Conservation (phyloP, 2,113 vertebrate genomes). For the Ceyx melanurus region DNA sequence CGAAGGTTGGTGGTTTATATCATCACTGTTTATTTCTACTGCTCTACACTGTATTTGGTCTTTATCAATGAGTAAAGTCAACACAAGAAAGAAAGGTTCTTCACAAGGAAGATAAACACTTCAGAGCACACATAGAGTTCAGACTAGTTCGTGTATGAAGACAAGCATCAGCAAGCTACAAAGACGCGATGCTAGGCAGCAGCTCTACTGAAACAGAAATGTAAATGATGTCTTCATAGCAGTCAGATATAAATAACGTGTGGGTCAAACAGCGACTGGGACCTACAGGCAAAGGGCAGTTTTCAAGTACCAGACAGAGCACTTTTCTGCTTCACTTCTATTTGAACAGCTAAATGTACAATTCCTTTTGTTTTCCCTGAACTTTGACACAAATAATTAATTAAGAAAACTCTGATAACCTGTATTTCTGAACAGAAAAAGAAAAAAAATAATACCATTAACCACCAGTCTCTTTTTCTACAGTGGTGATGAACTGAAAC, state of each 20-base stretch:
- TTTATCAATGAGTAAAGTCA: neutral
- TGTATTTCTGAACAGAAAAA: neutral
- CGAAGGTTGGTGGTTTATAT: neutral
- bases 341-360: neutral
- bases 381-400: neutral
- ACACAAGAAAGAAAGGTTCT: neutral
- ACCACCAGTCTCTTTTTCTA: neutral
- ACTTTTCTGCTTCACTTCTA: neutral
- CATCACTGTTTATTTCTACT: neutral
- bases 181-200: neutral
- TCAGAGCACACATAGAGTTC: neutral
- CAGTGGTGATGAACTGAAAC: neutral
- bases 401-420: neutral
- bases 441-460: neutral
- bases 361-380: neutral
- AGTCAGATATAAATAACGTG: neutral
- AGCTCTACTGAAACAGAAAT: neutral
- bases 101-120: neutral
- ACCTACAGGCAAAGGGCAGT: neutral
- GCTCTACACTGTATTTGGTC: neutral
- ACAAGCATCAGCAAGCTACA: neutral
- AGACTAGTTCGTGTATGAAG: neutral
- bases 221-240: neutral
- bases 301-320: neutral
- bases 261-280: neutral